Evolutionary conservation across 2,113 vertebrate species (phyloP), one percentile per base, ranked within the genome.

Genomic region (Neotoma lepida): DNA sequence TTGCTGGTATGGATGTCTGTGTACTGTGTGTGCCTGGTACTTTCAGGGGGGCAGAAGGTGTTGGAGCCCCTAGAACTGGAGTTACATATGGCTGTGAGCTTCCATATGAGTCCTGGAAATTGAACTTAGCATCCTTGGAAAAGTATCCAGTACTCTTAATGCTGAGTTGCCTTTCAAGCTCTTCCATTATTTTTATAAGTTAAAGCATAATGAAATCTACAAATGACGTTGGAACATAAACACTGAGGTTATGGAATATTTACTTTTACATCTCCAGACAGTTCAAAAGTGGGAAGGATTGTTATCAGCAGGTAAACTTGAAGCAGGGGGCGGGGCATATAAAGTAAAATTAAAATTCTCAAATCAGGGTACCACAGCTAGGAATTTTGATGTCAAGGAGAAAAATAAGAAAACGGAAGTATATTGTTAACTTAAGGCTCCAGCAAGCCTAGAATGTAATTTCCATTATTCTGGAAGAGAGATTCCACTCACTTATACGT

Each of bases 351-450:
- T 71, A 39, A 28, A 54, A 93, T 46, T 80, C 15, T 64, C 70
- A 35, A 4, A 76, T 74, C 46, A 91, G 51, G 56, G 35, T 76
- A 61, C 82, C 39, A 77, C 26, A 66, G 33, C 2, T 22, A 89
- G 51, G n/a, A 78, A 4, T 44, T 88, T n/a, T 35, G 28, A 78
- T 92, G 56, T 70, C 56, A 89, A 93, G 68, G 74, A 96, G 30
- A 63, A 86, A 94, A 89, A 86, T 9, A 70, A 88, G 81, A 90
- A 88, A 89, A 90, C 66, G 78, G 73, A 95, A 94, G 92, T 88
- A 22, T 51, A 93, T 68, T 54, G 51, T 26, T n/a, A 77, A 80
- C 39, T 78, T 51, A 82, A 74, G 86, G 66, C 22, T 49, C 1
- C 1, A 82, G 8, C 35, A 93, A 89, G 17, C 56, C 35, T 91